These are phyloP conservation scores for Aphelinus atriplicis DNA, from an alignment of 1,140 invertebrate species.

Conservation along the genomic window DNA sequence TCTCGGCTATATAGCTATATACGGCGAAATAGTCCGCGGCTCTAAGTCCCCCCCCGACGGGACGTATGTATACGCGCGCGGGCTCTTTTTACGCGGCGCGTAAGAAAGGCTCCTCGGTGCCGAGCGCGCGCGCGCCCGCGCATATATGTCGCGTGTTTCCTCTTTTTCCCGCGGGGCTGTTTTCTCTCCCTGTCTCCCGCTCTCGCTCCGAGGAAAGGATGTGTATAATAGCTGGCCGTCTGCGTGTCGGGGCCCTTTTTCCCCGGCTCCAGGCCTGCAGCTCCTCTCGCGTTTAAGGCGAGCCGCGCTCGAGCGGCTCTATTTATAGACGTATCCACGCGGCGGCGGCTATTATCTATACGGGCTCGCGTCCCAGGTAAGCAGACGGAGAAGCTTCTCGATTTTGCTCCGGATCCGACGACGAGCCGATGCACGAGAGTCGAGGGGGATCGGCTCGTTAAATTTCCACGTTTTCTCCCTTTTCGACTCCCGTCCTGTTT, in stretches of 20 bases:
- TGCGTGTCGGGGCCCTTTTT: too few species aligned
- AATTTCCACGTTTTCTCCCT: too few species aligned
- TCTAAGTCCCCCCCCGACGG: background rate
- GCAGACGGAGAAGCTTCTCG: too few species aligned
- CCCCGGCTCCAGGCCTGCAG: too few species aligned
- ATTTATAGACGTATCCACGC: constrained; percentile 55
- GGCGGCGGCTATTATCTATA: constrained; percentile 52
- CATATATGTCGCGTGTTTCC: constrained; percentile 47
- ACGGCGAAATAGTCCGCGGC: constrained; percentile 26
- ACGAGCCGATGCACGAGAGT: too few species aligned
- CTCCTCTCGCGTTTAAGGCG: constrained; percentile 30
- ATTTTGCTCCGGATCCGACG: too few species aligned
- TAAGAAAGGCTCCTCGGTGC: constrained; percentile 5
- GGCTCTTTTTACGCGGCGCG: background rate
- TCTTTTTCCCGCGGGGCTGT: background rate
- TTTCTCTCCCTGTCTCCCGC: constrained; percentile 2
- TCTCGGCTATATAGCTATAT: constrained; percentile 15
- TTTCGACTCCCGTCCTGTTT: too few species aligned
- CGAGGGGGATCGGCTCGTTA: too few species aligned
- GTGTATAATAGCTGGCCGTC: background rate
- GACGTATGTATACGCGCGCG: constrained; percentile 23
- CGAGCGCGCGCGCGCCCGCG: background rate
- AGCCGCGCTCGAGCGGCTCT: constrained; percentile 38
- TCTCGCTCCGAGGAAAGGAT: constrained; percentile 10
- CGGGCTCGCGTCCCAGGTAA: background rate